Evolutionary conservation across 2,888 invertebrate genomes (phyloP).

Genomic region (Pristionchus exspectatus): DNA sequence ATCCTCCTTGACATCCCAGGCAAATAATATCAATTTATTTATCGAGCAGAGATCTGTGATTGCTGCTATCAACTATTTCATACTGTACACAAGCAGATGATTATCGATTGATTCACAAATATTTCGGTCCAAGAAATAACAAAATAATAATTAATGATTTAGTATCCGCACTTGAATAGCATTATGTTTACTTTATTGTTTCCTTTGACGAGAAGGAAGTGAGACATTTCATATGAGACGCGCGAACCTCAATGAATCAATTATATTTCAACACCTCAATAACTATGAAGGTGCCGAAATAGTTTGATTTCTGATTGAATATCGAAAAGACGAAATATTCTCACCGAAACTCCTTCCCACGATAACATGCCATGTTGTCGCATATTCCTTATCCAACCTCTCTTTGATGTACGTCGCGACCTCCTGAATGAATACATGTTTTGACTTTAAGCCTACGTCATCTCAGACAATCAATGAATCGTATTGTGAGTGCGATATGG

Average conservation of each 20-base stretch:
- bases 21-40: not conserved
- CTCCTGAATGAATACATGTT: not conserved
- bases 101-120: not conserved
- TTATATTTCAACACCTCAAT: not conserved
- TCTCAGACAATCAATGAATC: not conserved
- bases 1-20: not conserved
- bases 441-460: not conserved
- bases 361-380: constrained; percentile 55
- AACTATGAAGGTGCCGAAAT: not conserved
- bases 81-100: constrained; percentile 29
- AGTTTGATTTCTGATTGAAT: not conserved
- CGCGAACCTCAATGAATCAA: constrained; percentile 46
- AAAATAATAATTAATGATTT: constrained; percentile 20
- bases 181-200: constrained; percentile 55
- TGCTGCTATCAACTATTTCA: not conserved
- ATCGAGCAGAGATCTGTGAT: constrained; percentile 41
- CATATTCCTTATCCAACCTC: constrained; percentile 55
- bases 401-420: constrained; percentile 57
- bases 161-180: constrained; percentile 56
- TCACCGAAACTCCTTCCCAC: constrained; percentile 55
- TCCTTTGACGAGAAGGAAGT: constrained; percentile 55
- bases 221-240: constrained; percentile 54
- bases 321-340: not conserved
- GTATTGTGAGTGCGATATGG: not conserved
- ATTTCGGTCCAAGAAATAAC: constrained; percentile 14